These are phyloP conservation scores for Agonopterix alstromeriana DNA, from an alignment of 2,888 invertebrate species.

Conservation along the genomic window DNA sequence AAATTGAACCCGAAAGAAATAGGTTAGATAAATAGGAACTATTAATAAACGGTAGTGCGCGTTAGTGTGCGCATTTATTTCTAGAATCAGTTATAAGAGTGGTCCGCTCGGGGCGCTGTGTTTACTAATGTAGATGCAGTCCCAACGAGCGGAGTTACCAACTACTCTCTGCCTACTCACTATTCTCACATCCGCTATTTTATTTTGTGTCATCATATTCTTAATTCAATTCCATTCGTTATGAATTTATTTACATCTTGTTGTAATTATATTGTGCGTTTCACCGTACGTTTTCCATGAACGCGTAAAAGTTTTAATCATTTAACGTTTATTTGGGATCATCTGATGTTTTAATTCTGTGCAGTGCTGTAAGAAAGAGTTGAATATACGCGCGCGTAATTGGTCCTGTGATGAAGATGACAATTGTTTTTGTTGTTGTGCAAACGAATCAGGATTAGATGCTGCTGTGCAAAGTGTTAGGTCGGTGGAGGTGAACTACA, in stretches of 20 bases:
- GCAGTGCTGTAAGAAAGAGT: too few species aligned
- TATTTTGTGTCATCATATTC: neutral
- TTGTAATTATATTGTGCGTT: neutral
- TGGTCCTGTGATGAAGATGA: too few species aligned
- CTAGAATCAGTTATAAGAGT: neutral
- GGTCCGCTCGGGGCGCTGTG: neutral
- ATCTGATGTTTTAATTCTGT: too few species aligned
- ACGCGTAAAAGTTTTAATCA: neutral
- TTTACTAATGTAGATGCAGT: neutral
- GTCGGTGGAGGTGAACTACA: too few species aligned
- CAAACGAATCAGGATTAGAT: too few species aligned
- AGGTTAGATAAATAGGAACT: too few species aligned
- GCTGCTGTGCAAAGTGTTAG: too few species aligned
- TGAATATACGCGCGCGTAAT: too few species aligned
- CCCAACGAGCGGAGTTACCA: neutral
- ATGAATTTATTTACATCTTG: neutral
- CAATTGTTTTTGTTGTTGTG: too few species aligned
- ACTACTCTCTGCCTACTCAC: neutral
- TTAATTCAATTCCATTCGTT: too few species aligned
- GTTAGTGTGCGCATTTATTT: neutral
- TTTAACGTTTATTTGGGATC: neutral
- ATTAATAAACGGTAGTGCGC: neutral
- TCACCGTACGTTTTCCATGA: neutral
- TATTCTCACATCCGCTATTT: neutral
- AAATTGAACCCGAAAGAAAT: too few species aligned